These are phyloP conservation scores for Eumaeus atala DNA, from an alignment of 1,140 invertebrate species.

Conservation along the genomic window DNA sequence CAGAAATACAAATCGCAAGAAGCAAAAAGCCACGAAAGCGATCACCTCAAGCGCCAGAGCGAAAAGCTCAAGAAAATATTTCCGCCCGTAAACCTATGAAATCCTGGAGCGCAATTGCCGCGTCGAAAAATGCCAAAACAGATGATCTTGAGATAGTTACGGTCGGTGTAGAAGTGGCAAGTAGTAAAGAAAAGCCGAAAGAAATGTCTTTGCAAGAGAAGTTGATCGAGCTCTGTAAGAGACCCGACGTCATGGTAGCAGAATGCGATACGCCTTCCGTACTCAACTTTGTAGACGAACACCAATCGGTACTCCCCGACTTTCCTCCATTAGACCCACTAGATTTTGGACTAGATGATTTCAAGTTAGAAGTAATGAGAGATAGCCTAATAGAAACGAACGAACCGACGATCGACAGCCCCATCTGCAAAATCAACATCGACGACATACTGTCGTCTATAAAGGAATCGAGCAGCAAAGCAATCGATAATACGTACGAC, in stretches of 20 bases:
- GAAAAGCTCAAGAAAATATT: conserved; percentile 25
- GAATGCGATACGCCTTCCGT: conserved; percentile 61
- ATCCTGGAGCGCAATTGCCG: conserved; percentile 57
- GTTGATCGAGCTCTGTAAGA: conserved; percentile 59
- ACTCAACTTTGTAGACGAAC: conserved; percentile 66
- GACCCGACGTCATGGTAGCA: conserved; percentile 67
- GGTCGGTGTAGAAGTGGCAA: conserved; percentile 20
- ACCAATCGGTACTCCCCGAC: conserved; percentile 56
- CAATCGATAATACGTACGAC: conserved; percentile 53
- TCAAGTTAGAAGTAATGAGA: conserved; percentile 64
- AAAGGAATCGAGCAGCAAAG: conserved; percentile 51
- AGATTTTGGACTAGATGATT: conserved; percentile 63
- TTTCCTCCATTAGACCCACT: conserved; percentile 61
- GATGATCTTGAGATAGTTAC: conserved; percentile 23
- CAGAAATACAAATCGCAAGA: conserved; percentile 64
- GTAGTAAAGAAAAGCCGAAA: conserved; percentile 30
- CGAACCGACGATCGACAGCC: conserved; percentile 49
- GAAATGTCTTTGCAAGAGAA: conserved; percentile 57
- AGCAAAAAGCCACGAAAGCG: conserved; percentile 49
- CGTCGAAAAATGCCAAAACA: conserved; percentile 42
- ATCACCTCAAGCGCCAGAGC: conserved; percentile 43
- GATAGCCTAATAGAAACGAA: conserved; percentile 57
- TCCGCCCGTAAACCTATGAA: conserved; percentile 36
- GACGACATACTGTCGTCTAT: conserved; percentile 62
- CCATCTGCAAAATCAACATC: conserved; percentile 65